Conservation (phyloP, 2,888 invertebrate genomes). For the Catotricha subobsoleta region DNA sequence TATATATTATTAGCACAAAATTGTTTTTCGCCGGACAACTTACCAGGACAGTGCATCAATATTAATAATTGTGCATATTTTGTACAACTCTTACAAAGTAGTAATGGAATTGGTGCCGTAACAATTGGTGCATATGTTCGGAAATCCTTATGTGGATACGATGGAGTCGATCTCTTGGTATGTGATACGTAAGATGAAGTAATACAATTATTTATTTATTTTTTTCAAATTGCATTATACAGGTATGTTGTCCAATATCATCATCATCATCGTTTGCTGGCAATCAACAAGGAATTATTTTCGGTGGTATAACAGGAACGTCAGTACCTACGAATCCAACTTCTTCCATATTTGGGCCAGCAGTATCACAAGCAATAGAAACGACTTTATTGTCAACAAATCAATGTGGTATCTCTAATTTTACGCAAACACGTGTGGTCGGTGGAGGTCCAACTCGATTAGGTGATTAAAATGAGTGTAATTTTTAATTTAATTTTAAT, state of each 20-base stretch:
- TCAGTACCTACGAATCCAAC: background rate
- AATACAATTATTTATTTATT: constrained; percentile 4
- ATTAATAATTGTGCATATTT: constrained; percentile 35
- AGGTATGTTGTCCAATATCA: constrained; percentile 13
- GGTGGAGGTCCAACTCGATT: constrained; percentile 27
- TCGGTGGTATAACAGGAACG: background rate
- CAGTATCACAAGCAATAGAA: background rate
- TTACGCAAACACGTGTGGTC: constrained; percentile 35
- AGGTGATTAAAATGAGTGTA: constrained; percentile 14
- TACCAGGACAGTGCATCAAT: constrained; percentile 35
- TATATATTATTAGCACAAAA: constrained; percentile 18
- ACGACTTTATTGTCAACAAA: constrained; percentile 7
- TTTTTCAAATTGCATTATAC: background rate
- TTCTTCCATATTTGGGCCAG: background rate
- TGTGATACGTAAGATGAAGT: background rate
- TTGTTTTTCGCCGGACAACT: constrained; percentile 34
- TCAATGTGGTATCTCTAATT: constrained; percentile 35
- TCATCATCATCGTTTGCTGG: background rate
- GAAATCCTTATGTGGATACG: constrained; percentile 50
- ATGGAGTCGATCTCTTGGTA: constrained; percentile 45
- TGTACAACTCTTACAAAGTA: constrained; percentile 20
- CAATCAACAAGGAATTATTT: background rate
- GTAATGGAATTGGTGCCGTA: constrained; percentile 17
- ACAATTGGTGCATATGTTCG: constrained; percentile 33
- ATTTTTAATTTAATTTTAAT: background rate